Conservation (phyloP, 2,888 invertebrate genomes). For the Andrena chrysosceles region DNA sequence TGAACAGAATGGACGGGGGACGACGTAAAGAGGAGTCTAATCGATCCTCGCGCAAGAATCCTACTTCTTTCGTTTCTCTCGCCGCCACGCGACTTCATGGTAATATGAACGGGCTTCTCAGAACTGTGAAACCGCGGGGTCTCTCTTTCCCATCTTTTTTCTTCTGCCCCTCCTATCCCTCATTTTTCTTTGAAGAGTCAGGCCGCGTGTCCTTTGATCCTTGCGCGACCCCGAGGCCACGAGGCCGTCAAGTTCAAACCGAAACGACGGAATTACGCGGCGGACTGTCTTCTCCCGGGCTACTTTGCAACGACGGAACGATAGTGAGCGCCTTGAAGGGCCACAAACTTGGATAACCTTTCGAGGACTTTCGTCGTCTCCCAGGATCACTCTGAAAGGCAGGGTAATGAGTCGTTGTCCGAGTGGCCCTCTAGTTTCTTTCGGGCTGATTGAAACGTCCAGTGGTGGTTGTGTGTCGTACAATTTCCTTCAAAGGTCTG, state of each 20-base stretch:
- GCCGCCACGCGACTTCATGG: neutral
- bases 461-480: neutral
- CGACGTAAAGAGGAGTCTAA: conserved; percentile 29
- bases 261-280: conserved; percentile 49
- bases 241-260: conserved; percentile 61
- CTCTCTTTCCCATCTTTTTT: neutral
- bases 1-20: conserved; percentile 7
- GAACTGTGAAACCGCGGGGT: neutral
- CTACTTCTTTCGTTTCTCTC: neutral
- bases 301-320: conserved; percentile 27
- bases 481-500: neutral
- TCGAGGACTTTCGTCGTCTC: conserved; percentile 25
- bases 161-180: neutral
- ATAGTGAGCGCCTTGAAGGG: conserved; percentile 4
- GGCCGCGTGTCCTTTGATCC: conserved; percentile 63
- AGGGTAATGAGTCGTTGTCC: conserved; percentile 23
- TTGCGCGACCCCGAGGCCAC: conserved; percentile 44
- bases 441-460: conserved; percentile 5
- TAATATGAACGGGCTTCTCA: conserved; percentile 20
- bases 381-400: conserved; percentile 6
- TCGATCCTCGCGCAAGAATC: conserved; percentile 32
- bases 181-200: conserved; percentile 41
- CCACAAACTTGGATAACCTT: conserved; percentile 38
- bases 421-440: conserved; percentile 21
- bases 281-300: conserved; percentile 39